Percentiles rank a stretch among this genome's conserved stretches.
Conservation (phyloP, 1,140 invertebrate species). For the Antheraea mylitta region DNA sequence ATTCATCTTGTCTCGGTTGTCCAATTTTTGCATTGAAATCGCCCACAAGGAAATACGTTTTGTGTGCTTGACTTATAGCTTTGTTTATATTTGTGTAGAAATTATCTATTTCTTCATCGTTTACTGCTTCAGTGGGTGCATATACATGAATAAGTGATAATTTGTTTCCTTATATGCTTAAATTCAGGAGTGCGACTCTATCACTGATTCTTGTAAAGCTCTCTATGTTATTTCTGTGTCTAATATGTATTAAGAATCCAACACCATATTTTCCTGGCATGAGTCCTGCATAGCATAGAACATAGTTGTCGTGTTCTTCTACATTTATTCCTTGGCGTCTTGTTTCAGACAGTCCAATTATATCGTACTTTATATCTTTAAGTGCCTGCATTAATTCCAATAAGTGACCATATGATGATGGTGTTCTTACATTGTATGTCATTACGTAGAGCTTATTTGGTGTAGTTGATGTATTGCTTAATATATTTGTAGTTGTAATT, state of each 20-base stretch:
- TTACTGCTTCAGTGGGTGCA: constrained; percentile 3
- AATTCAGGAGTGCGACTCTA: constrained; percentile 3
- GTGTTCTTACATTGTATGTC: constrained; percentile 5
- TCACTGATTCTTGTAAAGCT: background rate
- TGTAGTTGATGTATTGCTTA: background rate
- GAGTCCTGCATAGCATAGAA: constrained; percentile 1
- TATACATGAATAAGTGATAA: constrained; percentile 5
- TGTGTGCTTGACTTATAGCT: constrained; percentile 6
- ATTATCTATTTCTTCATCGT: background rate
- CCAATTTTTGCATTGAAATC: constrained; percentile 27
- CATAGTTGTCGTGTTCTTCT: background rate
- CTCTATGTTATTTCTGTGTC: background rate
- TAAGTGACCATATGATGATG: constrained; percentile 2
- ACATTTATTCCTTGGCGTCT: background rate
- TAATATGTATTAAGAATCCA: background rate
- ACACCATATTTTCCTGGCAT: constrained; percentile 2
- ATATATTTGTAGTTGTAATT: background rate
- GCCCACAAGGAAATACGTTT: constrained; percentile 16
- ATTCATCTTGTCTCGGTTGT: constrained; percentile 3
- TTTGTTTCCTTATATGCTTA: background rate
- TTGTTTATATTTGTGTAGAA: constrained; percentile 7
- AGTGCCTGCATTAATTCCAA: background rate
- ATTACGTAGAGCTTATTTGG: constrained; percentile 4
- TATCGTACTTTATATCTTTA: constrained; percentile 2
- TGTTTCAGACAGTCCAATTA: background rate